phyloP scores from a whole-genome alignment of 2,888 invertebrate species.

The Phyllotreta striolata region DNA sequence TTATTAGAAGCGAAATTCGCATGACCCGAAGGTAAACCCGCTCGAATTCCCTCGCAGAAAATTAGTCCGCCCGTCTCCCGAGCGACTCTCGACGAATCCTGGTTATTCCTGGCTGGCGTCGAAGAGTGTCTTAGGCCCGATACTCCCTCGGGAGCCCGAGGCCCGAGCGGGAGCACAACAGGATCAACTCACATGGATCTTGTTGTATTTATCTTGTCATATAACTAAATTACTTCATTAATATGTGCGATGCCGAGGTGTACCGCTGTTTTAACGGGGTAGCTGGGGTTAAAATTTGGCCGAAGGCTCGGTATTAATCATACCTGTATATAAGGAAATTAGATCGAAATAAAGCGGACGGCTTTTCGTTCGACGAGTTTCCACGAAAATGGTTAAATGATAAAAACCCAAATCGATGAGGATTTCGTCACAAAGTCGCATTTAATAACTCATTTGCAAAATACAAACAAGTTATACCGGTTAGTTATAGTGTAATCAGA shows the following conservation, averaged over 20 bases:
- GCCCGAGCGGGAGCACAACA: constrained; percentile 48
- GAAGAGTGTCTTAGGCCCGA: constrained; percentile 47
- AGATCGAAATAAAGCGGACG: constrained; percentile 38
- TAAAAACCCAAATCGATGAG: too few species aligned
- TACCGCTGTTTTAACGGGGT: constrained; percentile 39
- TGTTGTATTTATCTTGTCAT: constrained; percentile 62
- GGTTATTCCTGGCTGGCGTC: constrained; percentile 25
- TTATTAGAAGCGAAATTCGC: constrained; percentile 3
- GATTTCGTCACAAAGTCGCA: too few species aligned
- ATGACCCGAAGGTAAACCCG: constrained; percentile 5
- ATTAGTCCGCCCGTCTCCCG: constrained; percentile 19
- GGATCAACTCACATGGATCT: constrained; percentile 59
- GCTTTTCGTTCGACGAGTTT: background rate
- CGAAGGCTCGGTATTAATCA: constrained; percentile 43
- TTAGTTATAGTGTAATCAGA: too few species aligned
- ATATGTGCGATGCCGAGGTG: constrained; percentile 44
- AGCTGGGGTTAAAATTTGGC: constrained; percentile 39
- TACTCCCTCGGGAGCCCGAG: constrained; percentile 54
- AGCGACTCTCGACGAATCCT: constrained; percentile 30
- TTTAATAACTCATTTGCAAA: too few species aligned
- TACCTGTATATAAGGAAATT: constrained; percentile 42
- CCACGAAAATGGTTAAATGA: too few species aligned
- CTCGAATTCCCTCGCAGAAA: constrained; percentile 7
- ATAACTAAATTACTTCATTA: constrained; percentile 60
- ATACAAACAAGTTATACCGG: too few species aligned